Percentiles rank a stretch among this genome's conserved stretches.
These are phyloP conservation scores for Hexactinellida sp. DNA, from an alignment of 37 sponge, comb jelly and placozoan species.

Conservation along the genomic window DNA sequence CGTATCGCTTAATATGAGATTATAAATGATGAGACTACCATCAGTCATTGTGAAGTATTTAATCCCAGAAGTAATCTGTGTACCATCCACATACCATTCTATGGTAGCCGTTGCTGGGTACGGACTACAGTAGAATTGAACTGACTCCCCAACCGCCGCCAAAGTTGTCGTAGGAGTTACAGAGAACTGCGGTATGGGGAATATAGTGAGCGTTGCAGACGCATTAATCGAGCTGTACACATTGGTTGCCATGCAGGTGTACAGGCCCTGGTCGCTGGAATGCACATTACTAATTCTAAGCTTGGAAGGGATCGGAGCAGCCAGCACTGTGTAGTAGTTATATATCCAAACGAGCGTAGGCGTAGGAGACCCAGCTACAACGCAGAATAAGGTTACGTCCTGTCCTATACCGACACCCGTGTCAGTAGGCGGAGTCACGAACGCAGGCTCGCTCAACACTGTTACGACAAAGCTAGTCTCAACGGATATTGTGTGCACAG, in stretches of 20 bases:
- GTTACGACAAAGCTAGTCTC: neutral
- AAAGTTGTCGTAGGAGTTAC: neutral
- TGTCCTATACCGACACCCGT: neutral
- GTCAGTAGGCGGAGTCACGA: neutral
- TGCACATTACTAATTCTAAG: neutral
- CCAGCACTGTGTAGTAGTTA: neutral
- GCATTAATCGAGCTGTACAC: neutral
- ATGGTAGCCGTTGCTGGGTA: neutral
- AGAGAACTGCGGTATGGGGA: neutral
- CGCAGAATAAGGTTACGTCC: neutral
- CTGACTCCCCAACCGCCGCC: neutral
- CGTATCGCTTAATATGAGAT: neutral
- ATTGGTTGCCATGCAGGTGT: neutral
- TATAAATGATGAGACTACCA: neutral
- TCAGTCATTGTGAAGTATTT: neutral
- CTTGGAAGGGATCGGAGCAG: neutral
- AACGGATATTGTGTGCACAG: neutral
- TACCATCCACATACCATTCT: neutral
- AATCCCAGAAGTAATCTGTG: neutral
- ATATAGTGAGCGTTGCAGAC: neutral
- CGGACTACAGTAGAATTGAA: neutral
- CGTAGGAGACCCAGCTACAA: neutral
- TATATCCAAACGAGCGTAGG: neutral
- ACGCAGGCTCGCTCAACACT: neutral
- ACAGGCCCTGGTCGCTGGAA: neutral